A percentile compares a stretch with the other conserved stretches of the same genome.
phyloP scores from a whole-genome alignment of 1,140 invertebrate genomes.

The Dicyema japonicum region DNA sequence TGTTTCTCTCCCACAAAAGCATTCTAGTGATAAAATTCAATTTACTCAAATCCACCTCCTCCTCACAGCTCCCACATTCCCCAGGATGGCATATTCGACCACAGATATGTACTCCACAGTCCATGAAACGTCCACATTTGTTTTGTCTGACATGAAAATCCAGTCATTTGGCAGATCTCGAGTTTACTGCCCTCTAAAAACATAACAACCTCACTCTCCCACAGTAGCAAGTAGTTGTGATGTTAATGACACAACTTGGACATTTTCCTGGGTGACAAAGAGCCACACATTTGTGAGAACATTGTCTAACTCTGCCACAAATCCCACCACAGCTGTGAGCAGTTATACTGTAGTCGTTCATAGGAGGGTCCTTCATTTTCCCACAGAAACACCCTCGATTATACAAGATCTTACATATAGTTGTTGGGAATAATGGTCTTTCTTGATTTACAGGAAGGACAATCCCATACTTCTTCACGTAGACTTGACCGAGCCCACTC shows the following conservation, averaged over 20 bases:
- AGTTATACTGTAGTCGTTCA: no score
- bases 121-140: conserved; percentile 7
- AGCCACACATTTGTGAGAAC: conserved; percentile 10
- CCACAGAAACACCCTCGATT: conserved; percentile 20
- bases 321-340: conserved; percentile 59
- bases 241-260: conserved; percentile 5
- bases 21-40: no score
- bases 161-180: no score
- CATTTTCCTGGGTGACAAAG: conserved; percentile 13
- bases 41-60: no score
- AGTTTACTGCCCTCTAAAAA: no score
- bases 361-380: conserved; percentile 29
- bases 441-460: no score
- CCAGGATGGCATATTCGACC: conserved; percentile 12
- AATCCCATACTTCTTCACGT: conserved; percentile 27
- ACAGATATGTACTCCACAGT: conserved; percentile 18
- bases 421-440: no score
- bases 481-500: conserved; percentile 51
- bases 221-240: conserved; percentile 17
- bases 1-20: no score
- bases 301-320: no score
- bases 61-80: no score
- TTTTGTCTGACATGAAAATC: no score
- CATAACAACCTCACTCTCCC: conserved; percentile 9
- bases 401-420: conserved; percentile 9